These are phyloP conservation scores for Phaethon lepturus DNA, from an alignment of 2,113 vertebrate species.

Conservation along the genomic window DNA sequence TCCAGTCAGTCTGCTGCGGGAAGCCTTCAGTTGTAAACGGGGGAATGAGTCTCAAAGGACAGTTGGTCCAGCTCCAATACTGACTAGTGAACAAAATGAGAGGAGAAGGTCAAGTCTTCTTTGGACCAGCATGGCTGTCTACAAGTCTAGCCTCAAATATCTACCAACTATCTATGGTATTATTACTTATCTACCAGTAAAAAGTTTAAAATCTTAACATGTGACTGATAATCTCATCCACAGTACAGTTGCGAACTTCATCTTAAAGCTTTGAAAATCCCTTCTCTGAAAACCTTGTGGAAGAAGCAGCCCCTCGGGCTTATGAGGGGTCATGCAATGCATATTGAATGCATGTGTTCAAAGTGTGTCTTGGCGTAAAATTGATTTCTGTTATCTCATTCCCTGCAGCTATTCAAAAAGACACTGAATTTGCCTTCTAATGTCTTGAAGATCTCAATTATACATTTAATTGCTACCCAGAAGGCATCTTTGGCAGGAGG, in stretches of 20 bases:
- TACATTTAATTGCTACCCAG: conserved; percentile 9
- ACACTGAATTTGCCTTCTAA: not conserved
- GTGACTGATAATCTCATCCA: not conserved
- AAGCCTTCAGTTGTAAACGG: not conserved
- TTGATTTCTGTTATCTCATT: conserved; percentile 6
- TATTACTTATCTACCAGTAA: not conserved
- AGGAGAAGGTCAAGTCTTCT: not conserved
- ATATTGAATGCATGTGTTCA: not conserved
- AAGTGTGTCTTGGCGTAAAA: not conserved
- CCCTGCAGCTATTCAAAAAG: not conserved
- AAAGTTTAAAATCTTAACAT: not conserved
- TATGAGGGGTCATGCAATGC: fast-evolving
- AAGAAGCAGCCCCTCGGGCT: not conserved
- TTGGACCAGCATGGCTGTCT: not conserved
- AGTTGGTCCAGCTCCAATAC: not conserved
- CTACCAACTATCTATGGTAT: not conserved
- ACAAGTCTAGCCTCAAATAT: not conserved
- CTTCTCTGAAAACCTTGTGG: not conserved
- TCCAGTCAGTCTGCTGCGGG: not conserved
- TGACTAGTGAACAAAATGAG: not conserved
- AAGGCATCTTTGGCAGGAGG: conserved; percentile 3
- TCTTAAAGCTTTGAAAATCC: not conserved
- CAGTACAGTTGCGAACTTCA: not conserved
- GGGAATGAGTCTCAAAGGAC: not conserved
- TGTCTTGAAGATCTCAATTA: conserved; percentile 13